These are phyloP conservation scores for Seriola dumerili DNA, from an alignment of 2,113 vertebrate species.

Conservation along the genomic window DNA sequence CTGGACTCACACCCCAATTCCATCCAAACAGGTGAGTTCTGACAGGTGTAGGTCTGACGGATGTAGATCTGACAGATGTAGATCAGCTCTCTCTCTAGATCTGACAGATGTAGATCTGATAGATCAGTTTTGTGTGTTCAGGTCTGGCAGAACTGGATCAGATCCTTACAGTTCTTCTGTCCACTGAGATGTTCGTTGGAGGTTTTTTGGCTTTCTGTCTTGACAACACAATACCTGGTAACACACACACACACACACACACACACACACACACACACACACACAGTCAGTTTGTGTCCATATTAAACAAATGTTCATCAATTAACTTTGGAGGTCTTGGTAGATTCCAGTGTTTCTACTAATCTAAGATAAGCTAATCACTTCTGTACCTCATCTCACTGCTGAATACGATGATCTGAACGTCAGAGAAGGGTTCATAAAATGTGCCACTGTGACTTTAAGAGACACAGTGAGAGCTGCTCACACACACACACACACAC, in stretches of 20 bases:
- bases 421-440: too few relatives aligned
- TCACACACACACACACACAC: neutral
- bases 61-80: neutral
- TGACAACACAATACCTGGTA: conserved; percentile 98
- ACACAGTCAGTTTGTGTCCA: neutral
- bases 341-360: too few relatives aligned
- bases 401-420: too few relatives aligned
- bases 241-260: neutral
- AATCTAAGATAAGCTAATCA: too few relatives aligned
- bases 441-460: too few relatives aligned
- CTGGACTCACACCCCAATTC: conserved; percentile 88
- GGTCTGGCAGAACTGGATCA: conserved; percentile 93
- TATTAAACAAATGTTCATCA: too few relatives aligned
- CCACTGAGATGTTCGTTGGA: conserved; percentile 98
- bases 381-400: too few relatives aligned
- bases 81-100: neutral
- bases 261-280: neutral
- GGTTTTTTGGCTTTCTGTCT: conserved; percentile 93
- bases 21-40: conserved; percentile 90
- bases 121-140: conserved; percentile 63
- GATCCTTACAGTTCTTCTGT: conserved; percentile 95
- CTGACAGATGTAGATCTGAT: too few relatives aligned
- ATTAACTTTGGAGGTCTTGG: too few relatives aligned
- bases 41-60: neutral
- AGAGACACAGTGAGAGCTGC: too few relatives aligned